A percentile compares a stretch with the other conserved stretches of the same genome.
Conservation (phyloP, 2,113 vertebrate genomes). For the Muntiacus muntjak region DNA sequence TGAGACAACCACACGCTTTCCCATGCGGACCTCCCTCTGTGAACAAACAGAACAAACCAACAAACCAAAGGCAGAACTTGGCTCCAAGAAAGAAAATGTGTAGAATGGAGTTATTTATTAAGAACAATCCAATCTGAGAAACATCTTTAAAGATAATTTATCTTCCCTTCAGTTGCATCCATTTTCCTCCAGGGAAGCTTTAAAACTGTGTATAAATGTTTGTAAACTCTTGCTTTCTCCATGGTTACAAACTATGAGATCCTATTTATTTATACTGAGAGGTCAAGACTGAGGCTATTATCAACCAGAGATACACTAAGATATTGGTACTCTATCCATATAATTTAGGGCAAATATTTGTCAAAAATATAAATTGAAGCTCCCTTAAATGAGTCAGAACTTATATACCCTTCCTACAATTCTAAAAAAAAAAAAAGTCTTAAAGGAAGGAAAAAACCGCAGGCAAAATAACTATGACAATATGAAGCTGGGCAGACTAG, state of each 20-base stretch:
- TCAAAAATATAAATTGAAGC: slow-evolving; percentile 68
- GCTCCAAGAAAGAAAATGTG: slow-evolving; percentile 42
- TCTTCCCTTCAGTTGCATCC: slow-evolving; percentile 65
- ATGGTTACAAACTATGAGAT: slow-evolving; percentile 73
- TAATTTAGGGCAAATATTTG: slow-evolving; percentile 75
- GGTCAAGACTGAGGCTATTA: slow-evolving; percentile 70
- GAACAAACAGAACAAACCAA: slow-evolving; percentile 34
- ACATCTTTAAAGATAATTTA: slow-evolving; percentile 75
- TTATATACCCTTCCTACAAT: slow-evolving; percentile 4
- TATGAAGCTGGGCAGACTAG: not conserved
- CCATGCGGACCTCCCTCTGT: slow-evolving; percentile 56
- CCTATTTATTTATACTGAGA: slow-evolving; percentile 72
- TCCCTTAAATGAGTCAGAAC: not conserved
- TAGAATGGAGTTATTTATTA: slow-evolving; percentile 61
- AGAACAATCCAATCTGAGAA: slow-evolving; percentile 65
- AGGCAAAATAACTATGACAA: slow-evolving; percentile 34
- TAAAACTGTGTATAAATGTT: slow-evolving; percentile 77
- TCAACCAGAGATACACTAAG: slow-evolving; percentile 24
- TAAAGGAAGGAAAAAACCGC: not conserved
- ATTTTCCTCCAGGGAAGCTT: slow-evolving; percentile 71
- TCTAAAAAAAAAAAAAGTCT: slow-evolving; percentile 15
- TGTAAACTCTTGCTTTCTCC: slow-evolving; percentile 72
- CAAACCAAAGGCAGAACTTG: slow-evolving; percentile 48
- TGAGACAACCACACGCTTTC: slow-evolving; percentile 32
- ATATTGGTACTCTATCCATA: slow-evolving; percentile 48